Evolutionary conservation across 2,113 vertebrate genomes (phyloP), one percentile per base, ranked within the genome.

Genomic region (Larimichthys polyactis): DNA sequence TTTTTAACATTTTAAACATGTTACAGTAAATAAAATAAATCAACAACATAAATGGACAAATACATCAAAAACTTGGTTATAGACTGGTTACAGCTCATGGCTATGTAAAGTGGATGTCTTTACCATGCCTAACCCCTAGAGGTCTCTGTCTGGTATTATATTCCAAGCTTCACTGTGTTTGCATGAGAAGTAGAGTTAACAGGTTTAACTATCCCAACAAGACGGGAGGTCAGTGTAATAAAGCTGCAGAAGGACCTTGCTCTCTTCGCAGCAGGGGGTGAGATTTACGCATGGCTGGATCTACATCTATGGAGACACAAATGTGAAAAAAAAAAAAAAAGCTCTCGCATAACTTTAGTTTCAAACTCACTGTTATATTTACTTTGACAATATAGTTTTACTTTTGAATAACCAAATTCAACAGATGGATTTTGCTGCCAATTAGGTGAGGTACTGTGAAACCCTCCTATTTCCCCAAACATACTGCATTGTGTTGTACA

Each of bases 201-300:
- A 85, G 64, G 84, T 86, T 89, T 87, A 86, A 82, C 78, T 79
- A 79, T 86, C 29, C 40, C 71, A 82, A 68, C 71, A 77, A 60
- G 24, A 81, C 27, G 4, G 71, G 44, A 75, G 65, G 77, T 43
- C 10, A 14, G 59, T 63, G 66, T 75, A 82, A 87, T 78, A 82
- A 88, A 87, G 77, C 60, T 5, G 4, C 24, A 54, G n/a, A 40
- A 57, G 1, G 77, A 86, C 78, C 57, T 87, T 90, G 59, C 58
- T 90, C 77, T 75, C 19, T 24, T 76, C 86, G 3, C 89, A 74
- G 90, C 75, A 75, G 88, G 92, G 84, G 92, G 87, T 83, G n/a
- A 72, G 40, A 73, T 87, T 86, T 79, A 88, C 14, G 67, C 87
- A 90, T 82, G 85, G 55, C 54, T 90, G 84, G 69, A 81, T 90